These are phyloP conservation scores for Cathartes aura DNA, from an alignment of 2,113 vertebrate genomes.

Conservation along the genomic window DNA sequence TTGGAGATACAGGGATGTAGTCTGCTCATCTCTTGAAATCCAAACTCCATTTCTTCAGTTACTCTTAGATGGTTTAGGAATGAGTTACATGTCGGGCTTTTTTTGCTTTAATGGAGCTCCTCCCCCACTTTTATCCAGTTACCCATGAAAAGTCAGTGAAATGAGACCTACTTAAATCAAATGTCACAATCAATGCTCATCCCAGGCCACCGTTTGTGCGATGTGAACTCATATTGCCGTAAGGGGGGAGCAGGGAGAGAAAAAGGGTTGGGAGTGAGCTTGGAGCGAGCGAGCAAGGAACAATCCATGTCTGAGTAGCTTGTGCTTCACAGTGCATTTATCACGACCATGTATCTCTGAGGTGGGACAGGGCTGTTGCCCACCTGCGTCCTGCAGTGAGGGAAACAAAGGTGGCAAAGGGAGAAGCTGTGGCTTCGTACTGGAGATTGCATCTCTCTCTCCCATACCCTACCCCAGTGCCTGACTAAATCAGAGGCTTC, in stretches of 20 bases:
- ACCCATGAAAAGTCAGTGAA: conserved; percentile 55
- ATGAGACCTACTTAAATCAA: conserved; percentile 62
- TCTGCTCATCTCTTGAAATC: background rate
- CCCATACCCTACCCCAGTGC: too few species aligned
- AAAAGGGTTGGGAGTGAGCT: background rate
- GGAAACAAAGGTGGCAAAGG: background rate
- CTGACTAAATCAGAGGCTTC: background rate
- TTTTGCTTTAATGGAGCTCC: conserved; percentile 30
- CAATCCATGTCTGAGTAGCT: background rate
- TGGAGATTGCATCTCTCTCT: background rate
- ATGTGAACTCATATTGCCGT: background rate
- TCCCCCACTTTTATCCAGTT: conserved; percentile 50
- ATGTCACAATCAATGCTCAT: conserved; percentile 55
- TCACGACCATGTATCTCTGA: accelerated
- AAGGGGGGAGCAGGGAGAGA: background rate
- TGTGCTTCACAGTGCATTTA: background rate
- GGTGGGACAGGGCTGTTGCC: background rate
- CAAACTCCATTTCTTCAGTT: background rate
- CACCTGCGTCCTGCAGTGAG: background rate
- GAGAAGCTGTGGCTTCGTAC: background rate
- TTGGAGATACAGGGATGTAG: background rate
- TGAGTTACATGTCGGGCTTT: background rate
- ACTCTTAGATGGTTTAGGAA: background rate
- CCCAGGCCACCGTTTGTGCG: background rate
- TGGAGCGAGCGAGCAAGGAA: background rate